These are phyloP conservation scores for Rhinogobius similis DNA, from an alignment of 2,113 vertebrate genomes.

Conservation along the genomic window DNA sequence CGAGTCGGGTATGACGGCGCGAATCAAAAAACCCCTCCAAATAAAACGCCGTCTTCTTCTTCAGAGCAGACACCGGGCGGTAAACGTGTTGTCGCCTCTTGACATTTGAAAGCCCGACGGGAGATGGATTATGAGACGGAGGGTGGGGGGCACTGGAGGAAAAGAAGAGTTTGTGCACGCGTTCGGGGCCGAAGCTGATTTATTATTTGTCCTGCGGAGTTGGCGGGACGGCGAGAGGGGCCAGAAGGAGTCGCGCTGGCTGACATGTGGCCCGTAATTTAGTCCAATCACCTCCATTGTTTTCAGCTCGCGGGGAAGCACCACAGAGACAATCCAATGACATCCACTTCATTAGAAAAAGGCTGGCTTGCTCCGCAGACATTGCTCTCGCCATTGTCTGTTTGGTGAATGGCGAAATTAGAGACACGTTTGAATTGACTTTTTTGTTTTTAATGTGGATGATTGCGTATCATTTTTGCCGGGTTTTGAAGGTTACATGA, in stretches of 20 bases:
- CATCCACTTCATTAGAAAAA: constrained; percentile 71
- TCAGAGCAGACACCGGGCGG: not conserved
- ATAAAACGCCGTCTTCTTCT: not conserved
- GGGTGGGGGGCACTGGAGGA: constrained; percentile 17
- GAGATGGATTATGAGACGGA: constrained; percentile 37
- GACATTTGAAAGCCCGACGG: constrained; percentile 40
- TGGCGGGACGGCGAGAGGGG: constrained; percentile 23
- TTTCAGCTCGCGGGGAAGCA: constrained; percentile 64
- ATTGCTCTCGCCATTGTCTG: constrained; percentile 44
- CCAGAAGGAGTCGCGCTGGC: constrained; percentile 43
- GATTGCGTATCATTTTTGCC: too few relatives aligned
- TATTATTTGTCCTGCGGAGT: constrained; percentile 42
- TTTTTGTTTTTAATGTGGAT: too few relatives aligned
- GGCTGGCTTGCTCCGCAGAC: constrained; percentile 56
- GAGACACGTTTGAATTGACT: too few relatives aligned
- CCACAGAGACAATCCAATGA: constrained; percentile 61
- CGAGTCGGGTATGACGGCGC: constrained; percentile 8
- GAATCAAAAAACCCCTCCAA: not conserved
- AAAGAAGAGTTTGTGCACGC: constrained; percentile 5
- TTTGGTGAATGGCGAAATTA: not conserved
- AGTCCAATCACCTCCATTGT: constrained; percentile 71
- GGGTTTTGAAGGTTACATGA: too few relatives aligned
- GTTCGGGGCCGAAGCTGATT: constrained; percentile 28
- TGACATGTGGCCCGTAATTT: constrained; percentile 65
- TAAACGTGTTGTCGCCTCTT: constrained; percentile 40